Conservation (phyloP, 2,797 vertebrate genomes). For the Myiothlypis coronata region DNA sequence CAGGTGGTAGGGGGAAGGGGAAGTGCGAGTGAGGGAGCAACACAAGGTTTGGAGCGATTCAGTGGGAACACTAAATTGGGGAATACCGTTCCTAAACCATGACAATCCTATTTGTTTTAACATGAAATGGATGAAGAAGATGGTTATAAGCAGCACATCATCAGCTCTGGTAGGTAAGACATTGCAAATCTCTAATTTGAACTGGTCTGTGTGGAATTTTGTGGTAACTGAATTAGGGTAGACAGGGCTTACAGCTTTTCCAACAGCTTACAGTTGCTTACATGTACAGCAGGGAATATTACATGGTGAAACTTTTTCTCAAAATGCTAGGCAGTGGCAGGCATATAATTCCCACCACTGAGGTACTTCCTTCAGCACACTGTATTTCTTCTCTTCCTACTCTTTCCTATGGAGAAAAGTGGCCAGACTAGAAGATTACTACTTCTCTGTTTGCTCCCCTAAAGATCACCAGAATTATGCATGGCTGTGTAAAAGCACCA, state of each 20-base stretch:
- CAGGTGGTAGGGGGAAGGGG: neutral
- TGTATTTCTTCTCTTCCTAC: neutral
- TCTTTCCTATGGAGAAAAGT: neutral
- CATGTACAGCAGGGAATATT: neutral
- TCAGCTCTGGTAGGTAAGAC: neutral
- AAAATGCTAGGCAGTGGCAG: neutral
- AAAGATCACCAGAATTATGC: neutral
- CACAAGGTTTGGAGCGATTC: neutral
- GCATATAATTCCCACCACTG: neutral
- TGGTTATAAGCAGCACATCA: neutral
- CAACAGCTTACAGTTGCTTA: neutral
- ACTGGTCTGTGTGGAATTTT: neutral
- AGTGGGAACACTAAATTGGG: neutral
- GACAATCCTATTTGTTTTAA: neutral
- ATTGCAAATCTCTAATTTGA: neutral
- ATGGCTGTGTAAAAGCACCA: neutral
- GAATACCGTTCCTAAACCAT: neutral
- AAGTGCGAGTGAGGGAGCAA: neutral
- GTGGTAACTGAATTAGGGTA: neutral
- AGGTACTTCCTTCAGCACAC: neutral
- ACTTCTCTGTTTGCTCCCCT: neutral
- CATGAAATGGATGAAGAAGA: neutral
- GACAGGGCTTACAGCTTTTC: neutral
- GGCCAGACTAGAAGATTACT: neutral
- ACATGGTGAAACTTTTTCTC: neutral